Evolutionary conservation across 2,113 vertebrate species (phyloP).

Genomic region (Electrona antarctica): DNA sequence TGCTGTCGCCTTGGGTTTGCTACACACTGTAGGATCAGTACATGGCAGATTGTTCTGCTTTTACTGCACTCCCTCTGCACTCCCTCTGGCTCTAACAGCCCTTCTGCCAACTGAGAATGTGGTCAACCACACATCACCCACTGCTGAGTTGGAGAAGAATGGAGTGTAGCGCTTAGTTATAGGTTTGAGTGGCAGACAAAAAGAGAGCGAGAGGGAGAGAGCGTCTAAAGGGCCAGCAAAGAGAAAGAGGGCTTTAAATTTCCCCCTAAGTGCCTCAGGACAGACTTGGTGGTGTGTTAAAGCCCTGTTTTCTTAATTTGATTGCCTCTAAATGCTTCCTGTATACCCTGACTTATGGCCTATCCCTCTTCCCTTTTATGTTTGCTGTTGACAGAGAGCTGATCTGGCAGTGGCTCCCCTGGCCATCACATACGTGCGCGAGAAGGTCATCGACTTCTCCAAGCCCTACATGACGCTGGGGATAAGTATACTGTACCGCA

Average conservation of each 20-base stretch:
- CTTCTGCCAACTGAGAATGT: background rate
- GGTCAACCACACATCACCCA: background rate
- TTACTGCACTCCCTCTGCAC: background rate
- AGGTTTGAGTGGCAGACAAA: background rate
- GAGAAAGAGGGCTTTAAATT: slow-evolving; percentile 68
- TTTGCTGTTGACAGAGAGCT: slow-evolving; percentile 93
- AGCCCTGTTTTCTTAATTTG: slow-evolving; percentile 81
- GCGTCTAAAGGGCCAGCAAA: slow-evolving; percentile 25
- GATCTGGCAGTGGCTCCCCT: slow-evolving; percentile 98
- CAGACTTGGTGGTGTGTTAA: slow-evolving; percentile 68
- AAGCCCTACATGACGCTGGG: slow-evolving; percentile 99
- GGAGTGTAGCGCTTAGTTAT: too few species aligned
- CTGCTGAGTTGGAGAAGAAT: background rate
- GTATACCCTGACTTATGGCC: slow-evolving; percentile 72
- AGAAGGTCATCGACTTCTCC: slow-evolving; percentile 99
- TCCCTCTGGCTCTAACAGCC: background rate
- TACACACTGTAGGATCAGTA: background rate
- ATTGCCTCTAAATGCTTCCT: slow-evolving; percentile 73
- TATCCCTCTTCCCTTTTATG: slow-evolving; percentile 73
- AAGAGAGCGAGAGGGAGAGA: slow-evolving; percentile 20
- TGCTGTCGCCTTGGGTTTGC: too few species aligned
- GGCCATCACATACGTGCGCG: slow-evolving; percentile 96
- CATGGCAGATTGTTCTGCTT: background rate
- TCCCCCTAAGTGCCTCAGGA: slow-evolving; percentile 62
- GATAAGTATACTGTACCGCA: slow-evolving; percentile 99